Evolutionary conservation across 2,888 invertebrate genomes (phyloP), one percentile per base, ranked within the genome.

Genomic region (Drosophila cognata): DNA sequence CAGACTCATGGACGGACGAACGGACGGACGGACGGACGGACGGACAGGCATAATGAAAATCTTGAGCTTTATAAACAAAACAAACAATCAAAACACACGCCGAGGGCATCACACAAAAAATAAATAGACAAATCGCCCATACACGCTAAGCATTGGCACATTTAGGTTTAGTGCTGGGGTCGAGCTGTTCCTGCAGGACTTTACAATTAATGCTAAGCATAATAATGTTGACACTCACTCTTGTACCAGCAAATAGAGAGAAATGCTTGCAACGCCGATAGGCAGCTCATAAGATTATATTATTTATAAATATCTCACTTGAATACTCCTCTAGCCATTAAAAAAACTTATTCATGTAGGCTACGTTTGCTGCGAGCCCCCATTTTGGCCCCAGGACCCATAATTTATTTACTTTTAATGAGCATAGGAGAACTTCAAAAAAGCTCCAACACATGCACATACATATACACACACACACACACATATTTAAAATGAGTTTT

Each of bases 51-150:
- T 73, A 82, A 76, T 87, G 78, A 81, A 90, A 87, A 90, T 89
- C 85, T 80, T 82, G 74, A 86, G 84, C 89, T 90, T 86, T 86
- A 90, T 86, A 86, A 86, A 90, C 85, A 90, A 86, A 86, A 90
- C 87, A 86, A 90, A 86, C 83, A 89, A 89, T 60, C 65, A 65
- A 73, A 82, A 74, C 83, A 88, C 77, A 89, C 86, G 74, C 73
- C 74, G 76, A 57, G 68, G 60, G 72, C 67, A 66, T 62, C 46
- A 21, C 57, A 33, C 58, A 59, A 64, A 48, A 50, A 36, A 36
- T 8, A 36, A 55, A 21, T 25, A 25, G 29, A 16, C 50, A 50
- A 71, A 41, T 41, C 41, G 8, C 33, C 21, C 29, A 21, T 16
- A 21, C 13, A 28, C 16, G 7, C 66, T 11, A 70, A 21, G 10